phyloP scores from a whole-genome alignment of 2,797 vertebrate genomes.

The Danio aesculapii region DNA sequence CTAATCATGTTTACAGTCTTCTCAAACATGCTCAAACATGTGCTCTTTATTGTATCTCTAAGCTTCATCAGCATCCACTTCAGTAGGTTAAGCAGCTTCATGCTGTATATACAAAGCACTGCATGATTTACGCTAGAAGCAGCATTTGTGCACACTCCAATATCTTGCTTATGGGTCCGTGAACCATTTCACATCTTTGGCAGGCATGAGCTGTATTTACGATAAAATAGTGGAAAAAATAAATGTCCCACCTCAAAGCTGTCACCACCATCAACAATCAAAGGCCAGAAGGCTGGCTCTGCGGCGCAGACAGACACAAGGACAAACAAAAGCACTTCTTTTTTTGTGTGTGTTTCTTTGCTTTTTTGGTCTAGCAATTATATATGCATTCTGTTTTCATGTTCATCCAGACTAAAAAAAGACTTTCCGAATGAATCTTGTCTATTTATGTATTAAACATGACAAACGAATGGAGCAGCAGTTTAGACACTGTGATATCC shows the following conservation, averaged over 20 bases:
- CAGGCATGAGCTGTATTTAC: constrained; percentile 65
- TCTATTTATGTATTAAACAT: constrained; percentile 63
- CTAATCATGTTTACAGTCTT: constrained; percentile 2
- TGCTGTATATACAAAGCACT: constrained; percentile 7
- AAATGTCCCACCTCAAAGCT: constrained; percentile 56
- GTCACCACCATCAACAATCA: constrained; percentile 70
- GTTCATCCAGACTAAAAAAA: constrained; percentile 34
- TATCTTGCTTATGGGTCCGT: constrained; percentile 58
- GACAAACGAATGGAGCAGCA: constrained; percentile 45
- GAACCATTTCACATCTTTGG: constrained; percentile 27
- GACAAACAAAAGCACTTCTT: constrained; percentile 60
- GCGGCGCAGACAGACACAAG: constrained; percentile 54
- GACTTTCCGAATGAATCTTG: constrained; percentile 65
- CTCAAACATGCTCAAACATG: constrained; percentile 14
- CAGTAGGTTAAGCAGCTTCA: constrained; percentile 39
- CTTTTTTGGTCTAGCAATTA: background rate
- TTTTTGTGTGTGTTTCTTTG: background rate
- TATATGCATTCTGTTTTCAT: background rate
- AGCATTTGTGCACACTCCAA: constrained; percentile 57
- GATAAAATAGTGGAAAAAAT: constrained; percentile 70
- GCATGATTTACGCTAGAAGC: constrained; percentile 54
- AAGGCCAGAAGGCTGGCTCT: constrained; percentile 42
- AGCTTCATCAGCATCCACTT: constrained; percentile 40
- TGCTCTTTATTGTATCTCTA: constrained; percentile 13
- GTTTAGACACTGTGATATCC: constrained; percentile 48